Conservation (phyloP, 1,140 invertebrate genomes). For the Magallana ariakensis region DNA sequence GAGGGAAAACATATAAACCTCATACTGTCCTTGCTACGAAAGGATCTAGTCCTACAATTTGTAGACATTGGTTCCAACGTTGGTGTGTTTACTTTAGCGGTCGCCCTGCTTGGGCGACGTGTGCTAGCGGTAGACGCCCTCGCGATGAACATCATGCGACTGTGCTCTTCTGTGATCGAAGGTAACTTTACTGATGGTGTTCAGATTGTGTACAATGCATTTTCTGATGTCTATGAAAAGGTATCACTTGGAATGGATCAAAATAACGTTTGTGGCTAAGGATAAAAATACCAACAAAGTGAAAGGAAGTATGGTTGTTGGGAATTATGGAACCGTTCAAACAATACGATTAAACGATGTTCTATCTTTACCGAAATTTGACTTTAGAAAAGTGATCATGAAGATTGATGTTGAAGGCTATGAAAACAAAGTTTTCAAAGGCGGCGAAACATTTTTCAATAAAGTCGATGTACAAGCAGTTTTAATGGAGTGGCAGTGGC, state of each 20-base stretch:
- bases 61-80: conserved; percentile 54
- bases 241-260: conserved; percentile 49
- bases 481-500: conserved; percentile 54
- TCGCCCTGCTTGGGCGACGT: conserved; percentile 36
- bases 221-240: conserved; percentile 45
- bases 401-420: conserved; percentile 59
- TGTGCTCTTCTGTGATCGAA: conserved; percentile 48
- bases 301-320: neutral
- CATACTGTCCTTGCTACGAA: conserved; percentile 3
- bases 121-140: conserved; percentile 54
- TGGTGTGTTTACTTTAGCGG: conserved; percentile 49
- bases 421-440: conserved; percentile 52
- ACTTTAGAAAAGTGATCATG: conserved; percentile 45
- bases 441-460: conserved; percentile 47
- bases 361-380: conserved; percentile 44
- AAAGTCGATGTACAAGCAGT: conserved; percentile 40
- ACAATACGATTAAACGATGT: conserved; percentile 51
- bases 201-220: conserved; percentile 43
- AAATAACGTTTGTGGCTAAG: conserved; percentile 49
- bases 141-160: conserved; percentile 44
- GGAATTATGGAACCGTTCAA: conserved; percentile 24
- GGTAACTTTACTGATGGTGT: conserved; percentile 48
- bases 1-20: conserved; percentile 39
- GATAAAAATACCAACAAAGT: conserved; percentile 52
- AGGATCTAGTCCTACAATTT: conserved; percentile 41